phyloP scores from a whole-genome alignment of 2,113 vertebrate species.

The Blennius ocellaris region DNA sequence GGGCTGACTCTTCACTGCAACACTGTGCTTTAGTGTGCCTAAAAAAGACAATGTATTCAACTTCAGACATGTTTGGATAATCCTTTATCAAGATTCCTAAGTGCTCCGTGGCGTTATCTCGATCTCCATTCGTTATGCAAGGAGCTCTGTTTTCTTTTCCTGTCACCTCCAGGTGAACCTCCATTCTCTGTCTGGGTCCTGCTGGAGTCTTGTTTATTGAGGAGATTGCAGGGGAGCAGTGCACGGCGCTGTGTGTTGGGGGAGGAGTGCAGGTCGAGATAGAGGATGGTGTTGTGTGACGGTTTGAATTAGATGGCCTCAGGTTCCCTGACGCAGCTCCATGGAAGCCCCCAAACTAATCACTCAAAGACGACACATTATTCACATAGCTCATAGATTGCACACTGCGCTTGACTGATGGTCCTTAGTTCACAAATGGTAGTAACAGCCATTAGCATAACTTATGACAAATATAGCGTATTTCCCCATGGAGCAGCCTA shows the following conservation, averaged over 20 bases:
- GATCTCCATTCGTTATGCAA: slow-evolving; percentile 73
- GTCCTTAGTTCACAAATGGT: slow-evolving; percentile 73
- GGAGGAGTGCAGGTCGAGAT: slow-evolving; percentile 38
- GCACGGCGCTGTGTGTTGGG: slow-evolving; percentile 23
- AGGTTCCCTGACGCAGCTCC: slow-evolving; percentile 29
- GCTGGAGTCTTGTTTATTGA: slow-evolving; percentile 75
- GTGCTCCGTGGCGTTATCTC: slow-evolving; percentile 73
- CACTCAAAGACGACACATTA: slow-evolving; percentile 55
- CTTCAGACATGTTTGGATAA: slow-evolving; percentile 68
- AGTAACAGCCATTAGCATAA: slow-evolving; percentile 76
- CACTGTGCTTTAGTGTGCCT: slow-evolving; percentile 13
- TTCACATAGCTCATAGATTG: slow-evolving; percentile 61
- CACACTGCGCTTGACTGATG: slow-evolving; percentile 63
- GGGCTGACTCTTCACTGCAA: neutral
- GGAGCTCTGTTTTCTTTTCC: slow-evolving; percentile 79
- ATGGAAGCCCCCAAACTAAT: slow-evolving; percentile 50
- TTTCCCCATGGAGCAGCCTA: slow-evolving; percentile 73
- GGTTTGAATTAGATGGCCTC: slow-evolving; percentile 43
- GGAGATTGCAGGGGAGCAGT: slow-evolving; percentile 59
- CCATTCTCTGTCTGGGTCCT: slow-evolving; percentile 72
- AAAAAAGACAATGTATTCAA: slow-evolving; percentile 55
- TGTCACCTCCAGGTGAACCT: slow-evolving; percentile 82
- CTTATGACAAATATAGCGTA: slow-evolving; percentile 68
- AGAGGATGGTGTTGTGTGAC: slow-evolving; percentile 60
- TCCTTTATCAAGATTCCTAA: slow-evolving; percentile 73